Evolutionary conservation across 2,888 invertebrate species (phyloP).

Genomic region (Rhyacophila evoluta): DNA sequence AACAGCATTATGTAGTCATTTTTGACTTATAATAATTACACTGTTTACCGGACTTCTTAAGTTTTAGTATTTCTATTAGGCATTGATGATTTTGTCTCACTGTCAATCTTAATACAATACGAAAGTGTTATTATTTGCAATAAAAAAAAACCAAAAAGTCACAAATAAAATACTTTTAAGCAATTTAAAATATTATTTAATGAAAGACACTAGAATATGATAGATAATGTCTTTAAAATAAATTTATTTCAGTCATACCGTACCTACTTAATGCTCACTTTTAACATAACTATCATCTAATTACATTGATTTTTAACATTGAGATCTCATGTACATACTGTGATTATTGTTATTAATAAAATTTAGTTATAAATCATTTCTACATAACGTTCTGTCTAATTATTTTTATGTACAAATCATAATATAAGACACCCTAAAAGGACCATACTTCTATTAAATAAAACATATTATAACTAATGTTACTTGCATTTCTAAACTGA

Average conservation of each 20-base stretch:
- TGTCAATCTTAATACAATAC: too few relatives aligned
- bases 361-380: conserved; percentile 24
- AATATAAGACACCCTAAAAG: not conserved
- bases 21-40: not conserved
- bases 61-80: not conserved
- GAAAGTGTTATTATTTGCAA: too few relatives aligned
- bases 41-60: conserved; percentile 15
- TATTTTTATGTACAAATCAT: not conserved
- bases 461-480: not conserved
- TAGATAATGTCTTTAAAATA: not conserved
- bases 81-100: too few relatives aligned
- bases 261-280: not conserved
- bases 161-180: not conserved
- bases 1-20: not conserved
- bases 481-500: not conserved
- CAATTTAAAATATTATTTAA: conserved; percentile 14
- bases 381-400: conserved; percentile 20
- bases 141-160: too few relatives aligned
- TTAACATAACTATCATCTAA: conserved; percentile 34
- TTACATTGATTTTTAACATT: conserved; percentile 49
- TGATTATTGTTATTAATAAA: conserved; percentile 36
- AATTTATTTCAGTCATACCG: conserved; percentile 15
- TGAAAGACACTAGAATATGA: conserved; percentile 9
- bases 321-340: conserved; percentile 48
- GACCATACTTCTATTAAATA: conserved; percentile 5